Conservation (phyloP, 2,888 invertebrate species). For the Argyresthia goedartella region DNA sequence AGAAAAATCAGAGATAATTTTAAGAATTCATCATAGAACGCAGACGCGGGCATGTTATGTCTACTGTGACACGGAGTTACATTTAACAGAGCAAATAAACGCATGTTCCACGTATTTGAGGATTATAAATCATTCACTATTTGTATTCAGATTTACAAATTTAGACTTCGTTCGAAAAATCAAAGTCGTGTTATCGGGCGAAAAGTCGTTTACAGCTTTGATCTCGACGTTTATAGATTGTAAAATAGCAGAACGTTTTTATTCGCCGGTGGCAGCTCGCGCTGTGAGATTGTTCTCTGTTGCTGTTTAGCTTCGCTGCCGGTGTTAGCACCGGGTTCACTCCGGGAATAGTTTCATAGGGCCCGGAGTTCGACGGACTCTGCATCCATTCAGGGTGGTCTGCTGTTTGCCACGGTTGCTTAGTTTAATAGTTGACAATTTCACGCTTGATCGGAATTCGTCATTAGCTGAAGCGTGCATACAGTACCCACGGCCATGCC, state of each 20-base stretch:
- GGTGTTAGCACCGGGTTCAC: constrained; percentile 27
- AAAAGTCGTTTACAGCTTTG: constrained; percentile 19
- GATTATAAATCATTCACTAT: constrained; percentile 5
- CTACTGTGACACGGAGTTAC: background rate
- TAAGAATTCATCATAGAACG: background rate
- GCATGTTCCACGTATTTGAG: background rate
- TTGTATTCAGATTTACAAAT: constrained; percentile 16
- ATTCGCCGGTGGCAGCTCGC: constrained; percentile 18
- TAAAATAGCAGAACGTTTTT: constrained; percentile 41
- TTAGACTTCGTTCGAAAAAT: constrained; percentile 8
- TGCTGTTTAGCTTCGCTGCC: constrained; percentile 21
- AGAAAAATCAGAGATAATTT: constrained; percentile 2
- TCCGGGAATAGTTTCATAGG: constrained; percentile 38
- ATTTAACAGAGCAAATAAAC: constrained; percentile 1
- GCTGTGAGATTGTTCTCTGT: constrained; percentile 21
- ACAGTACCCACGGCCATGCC: too few relatives aligned
- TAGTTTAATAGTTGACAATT: constrained; percentile 8
- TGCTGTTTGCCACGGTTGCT: constrained; percentile 8
- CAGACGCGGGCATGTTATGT: background rate
- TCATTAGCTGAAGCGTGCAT: constrained; percentile 5
- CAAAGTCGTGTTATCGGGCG: constrained; percentile 16
- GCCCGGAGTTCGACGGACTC: constrained; percentile 29
- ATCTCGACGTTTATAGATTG: constrained; percentile 38
- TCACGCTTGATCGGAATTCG: constrained; percentile 17
- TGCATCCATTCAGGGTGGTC: constrained; percentile 33